Conservation (phyloP, 2,888 invertebrate genomes). For the Leucophenga montana region DNA sequence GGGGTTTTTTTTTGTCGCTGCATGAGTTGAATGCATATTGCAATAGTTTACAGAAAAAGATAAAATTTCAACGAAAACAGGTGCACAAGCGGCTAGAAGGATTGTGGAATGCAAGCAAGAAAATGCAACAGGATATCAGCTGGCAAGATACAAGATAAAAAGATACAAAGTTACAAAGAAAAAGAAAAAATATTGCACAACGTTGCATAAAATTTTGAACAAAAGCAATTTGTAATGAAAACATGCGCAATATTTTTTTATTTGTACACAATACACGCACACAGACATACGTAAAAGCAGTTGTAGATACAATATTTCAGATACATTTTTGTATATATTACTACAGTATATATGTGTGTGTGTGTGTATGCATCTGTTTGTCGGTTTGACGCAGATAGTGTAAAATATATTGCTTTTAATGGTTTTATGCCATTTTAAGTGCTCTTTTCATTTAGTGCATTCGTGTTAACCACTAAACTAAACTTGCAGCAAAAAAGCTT, state of each 20-base stretch:
- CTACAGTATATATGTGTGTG: neutral
- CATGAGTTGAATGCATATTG: conserved; percentile 6
- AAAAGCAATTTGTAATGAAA: conserved; percentile 67
- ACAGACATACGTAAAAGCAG: conserved; percentile 7
- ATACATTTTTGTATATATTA: neutral
- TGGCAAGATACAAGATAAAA: conserved; percentile 10
- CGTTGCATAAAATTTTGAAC: conserved; percentile 64
- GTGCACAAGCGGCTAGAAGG: neutral
- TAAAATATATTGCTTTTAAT: conserved; percentile 36
- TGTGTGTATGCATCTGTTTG: neutral
- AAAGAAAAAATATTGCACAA: conserved; percentile 46
- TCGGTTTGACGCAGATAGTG: neutral
- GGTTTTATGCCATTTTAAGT: conserved; percentile 58
- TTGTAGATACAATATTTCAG: neutral
- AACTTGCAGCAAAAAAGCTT: conserved; percentile 10
- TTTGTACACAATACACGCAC: conserved; percentile 33
- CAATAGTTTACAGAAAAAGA: neutral
- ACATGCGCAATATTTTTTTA: conserved; percentile 48
- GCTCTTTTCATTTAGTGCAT: conserved; percentile 49
- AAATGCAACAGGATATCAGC: neutral
- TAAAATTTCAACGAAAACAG: neutral
- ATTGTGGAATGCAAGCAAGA: neutral
- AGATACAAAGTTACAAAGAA: conserved; percentile 44
- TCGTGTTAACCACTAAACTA: conserved; percentile 19
- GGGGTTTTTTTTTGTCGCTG: neutral